Evolutionary conservation across 2,113 vertebrate genomes (phyloP).

Genomic region (Sclerurus mexicanus): DNA sequence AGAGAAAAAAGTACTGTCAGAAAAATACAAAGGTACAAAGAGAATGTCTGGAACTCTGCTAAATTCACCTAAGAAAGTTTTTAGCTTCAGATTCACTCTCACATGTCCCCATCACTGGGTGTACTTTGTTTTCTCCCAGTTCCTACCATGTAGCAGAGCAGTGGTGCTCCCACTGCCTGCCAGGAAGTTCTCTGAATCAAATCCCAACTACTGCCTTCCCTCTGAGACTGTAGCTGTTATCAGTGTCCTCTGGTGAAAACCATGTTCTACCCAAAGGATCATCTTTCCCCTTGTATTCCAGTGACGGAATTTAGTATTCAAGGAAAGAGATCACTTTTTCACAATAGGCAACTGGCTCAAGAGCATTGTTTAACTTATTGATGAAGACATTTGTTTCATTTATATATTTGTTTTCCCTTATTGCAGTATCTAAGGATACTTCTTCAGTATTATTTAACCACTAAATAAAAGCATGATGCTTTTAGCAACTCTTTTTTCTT

Average conservation of each 20-base stretch:
- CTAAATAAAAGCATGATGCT: not conserved
- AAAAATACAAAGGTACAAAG: not conserved
- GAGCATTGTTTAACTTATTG: not conserved
- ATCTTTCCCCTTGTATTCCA: not conserved
- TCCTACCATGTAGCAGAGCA: not conserved
- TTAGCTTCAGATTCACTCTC: not conserved
- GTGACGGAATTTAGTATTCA: not conserved
- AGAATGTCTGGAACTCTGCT: not conserved
- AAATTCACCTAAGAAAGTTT: not conserved
- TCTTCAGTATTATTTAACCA: not conserved
- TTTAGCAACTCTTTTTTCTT: not conserved
- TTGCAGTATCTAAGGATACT: not conserved
- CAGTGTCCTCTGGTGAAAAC: not conserved
- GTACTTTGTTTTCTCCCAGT: not conserved
- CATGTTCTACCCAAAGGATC: not conserved
- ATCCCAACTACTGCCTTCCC: not conserved
- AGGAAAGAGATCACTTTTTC: not conserved
- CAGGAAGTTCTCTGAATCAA: not conserved
- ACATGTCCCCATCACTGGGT: not conserved
- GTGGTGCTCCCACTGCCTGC: not conserved
- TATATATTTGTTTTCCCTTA: not conserved
- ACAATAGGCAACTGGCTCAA: not conserved
- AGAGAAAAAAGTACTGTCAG: not conserved
- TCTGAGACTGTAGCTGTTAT: not conserved
- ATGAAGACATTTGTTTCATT: not conserved